Percentiles rank a stretch among this genome's conserved stretches.
Evolutionary conservation across 1,140 invertebrate species (phyloP).

Genomic region (Mizuhopecten yessoensis): DNA sequence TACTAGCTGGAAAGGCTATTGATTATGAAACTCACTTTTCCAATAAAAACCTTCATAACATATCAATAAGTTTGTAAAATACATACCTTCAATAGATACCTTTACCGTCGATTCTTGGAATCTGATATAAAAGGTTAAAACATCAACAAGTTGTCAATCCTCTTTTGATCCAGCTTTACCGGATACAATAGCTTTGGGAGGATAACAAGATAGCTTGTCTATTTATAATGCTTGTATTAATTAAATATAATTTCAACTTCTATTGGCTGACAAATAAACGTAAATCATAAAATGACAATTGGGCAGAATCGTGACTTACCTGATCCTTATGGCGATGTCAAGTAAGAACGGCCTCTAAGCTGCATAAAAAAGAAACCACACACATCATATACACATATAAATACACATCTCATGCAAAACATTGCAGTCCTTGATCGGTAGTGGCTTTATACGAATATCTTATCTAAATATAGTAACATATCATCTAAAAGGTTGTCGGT

Average conservation of each 20-base stretch:
- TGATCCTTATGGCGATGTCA: background rate
- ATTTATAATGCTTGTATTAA: background rate
- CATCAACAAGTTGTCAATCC: background rate
- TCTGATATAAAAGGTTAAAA: background rate
- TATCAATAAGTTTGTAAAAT: too few species aligned
- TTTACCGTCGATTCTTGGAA: background rate
- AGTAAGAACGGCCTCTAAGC: background rate
- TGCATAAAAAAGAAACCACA: background rate
- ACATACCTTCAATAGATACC: background rate
- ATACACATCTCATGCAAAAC: background rate
- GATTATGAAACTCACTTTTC: too few species aligned
- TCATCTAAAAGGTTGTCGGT: background rate
- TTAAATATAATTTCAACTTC: background rate
- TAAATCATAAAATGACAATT: constrained; percentile 36
- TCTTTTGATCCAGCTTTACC: too few species aligned
- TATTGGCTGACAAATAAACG: constrained; percentile 26
- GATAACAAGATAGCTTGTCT: background rate
- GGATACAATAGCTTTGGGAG: background rate
- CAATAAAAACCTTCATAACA: too few species aligned
- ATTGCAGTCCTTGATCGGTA: background rate
- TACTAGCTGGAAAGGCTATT: too few species aligned
- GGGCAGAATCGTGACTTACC: background rate
- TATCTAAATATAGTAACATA: constrained; percentile 11
- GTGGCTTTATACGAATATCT: background rate
- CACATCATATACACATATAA: background rate